These are phyloP conservation scores for Nothocercus nigrocapillus DNA, from an alignment of 2,113 vertebrate species.

Conservation along the genomic window DNA sequence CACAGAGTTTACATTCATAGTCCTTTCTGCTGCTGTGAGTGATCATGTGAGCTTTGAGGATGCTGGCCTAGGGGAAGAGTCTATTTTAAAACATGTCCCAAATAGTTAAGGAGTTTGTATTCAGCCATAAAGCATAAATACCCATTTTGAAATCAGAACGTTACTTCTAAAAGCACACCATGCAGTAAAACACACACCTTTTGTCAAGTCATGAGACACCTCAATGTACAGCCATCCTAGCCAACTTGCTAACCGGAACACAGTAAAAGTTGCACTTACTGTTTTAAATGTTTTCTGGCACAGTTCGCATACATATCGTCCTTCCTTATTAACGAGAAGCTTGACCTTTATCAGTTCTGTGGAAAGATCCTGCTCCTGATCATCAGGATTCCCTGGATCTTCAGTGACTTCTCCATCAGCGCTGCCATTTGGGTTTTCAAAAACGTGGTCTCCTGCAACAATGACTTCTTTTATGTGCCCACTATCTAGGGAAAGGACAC, in stretches of 20 bases:
- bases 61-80: constrained; percentile 84
- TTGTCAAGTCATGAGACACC: neutral
- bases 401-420: constrained; percentile 52
- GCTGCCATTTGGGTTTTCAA: constrained; percentile 69
- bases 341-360: constrained; percentile 76
- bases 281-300: constrained; percentile 99
- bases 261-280: constrained; percentile 66
- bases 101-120: neutral
- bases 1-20: constrained; percentile 92
- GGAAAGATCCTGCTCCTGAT: constrained; percentile 44
- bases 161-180: accelerated
- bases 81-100: neutral
- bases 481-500: constrained; percentile 64
- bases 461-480: constrained; percentile 82
- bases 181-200: neutral
- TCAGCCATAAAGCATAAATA: neutral
- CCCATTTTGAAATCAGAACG: neutral
- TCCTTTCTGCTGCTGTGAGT: constrained; percentile 96
- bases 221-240: neutral
- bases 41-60: constrained; percentile 94
- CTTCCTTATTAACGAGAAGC: constrained; percentile 87
- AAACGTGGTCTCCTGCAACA: constrained; percentile 64
- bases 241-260: accelerated
- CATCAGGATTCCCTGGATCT: constrained; percentile 53
- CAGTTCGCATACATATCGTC: constrained; percentile 88